A percentile compares a stretch with the other conserved stretches of the same genome.
Conservation (phyloP, 2,113 vertebrate species). For the Rhizomys pruinosus region DNA sequence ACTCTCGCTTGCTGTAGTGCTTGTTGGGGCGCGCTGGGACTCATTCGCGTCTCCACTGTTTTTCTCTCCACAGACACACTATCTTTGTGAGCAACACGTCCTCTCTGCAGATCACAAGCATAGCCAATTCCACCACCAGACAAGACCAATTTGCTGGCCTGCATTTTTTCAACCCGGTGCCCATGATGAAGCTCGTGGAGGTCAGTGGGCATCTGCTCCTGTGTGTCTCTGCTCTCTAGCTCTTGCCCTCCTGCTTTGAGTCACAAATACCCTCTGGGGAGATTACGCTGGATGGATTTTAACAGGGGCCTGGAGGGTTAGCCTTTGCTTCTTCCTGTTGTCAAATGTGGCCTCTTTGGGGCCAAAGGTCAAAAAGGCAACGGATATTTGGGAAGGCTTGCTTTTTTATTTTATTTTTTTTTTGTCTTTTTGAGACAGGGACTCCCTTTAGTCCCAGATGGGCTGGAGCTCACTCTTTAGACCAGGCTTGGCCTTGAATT, state of each 20-base stretch:
- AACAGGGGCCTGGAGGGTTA: too few species aligned
- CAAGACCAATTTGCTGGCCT: conserved; percentile 96
- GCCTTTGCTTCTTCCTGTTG: background rate
- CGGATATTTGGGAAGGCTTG: background rate
- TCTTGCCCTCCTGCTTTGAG: background rate
- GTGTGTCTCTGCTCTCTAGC: background rate
- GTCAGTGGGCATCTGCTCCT: conserved; percentile 77
- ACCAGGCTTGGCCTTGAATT: too few species aligned
- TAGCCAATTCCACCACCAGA: conserved; percentile 93
- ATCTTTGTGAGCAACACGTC: conserved; percentile 99
- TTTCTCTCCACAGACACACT: conserved; percentile 88
- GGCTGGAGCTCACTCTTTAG: too few species aligned
- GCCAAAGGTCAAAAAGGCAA: background rate
- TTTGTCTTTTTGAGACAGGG: too few species aligned
- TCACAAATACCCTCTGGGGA: background rate
- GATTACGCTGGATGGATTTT: background rate
- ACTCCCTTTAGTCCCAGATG: too few species aligned
- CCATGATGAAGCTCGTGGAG: conserved; percentile 98
- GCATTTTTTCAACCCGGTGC: conserved; percentile 99
- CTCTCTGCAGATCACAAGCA: conserved; percentile 92
- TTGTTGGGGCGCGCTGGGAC: background rate
- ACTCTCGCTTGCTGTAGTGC: fast-evolving
- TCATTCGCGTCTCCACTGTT: background rate
- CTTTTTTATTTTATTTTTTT: too few species aligned
- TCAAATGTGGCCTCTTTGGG: background rate